Conservation (phyloP, 2,888 invertebrate species). For the Lycocerus yunnanus region DNA sequence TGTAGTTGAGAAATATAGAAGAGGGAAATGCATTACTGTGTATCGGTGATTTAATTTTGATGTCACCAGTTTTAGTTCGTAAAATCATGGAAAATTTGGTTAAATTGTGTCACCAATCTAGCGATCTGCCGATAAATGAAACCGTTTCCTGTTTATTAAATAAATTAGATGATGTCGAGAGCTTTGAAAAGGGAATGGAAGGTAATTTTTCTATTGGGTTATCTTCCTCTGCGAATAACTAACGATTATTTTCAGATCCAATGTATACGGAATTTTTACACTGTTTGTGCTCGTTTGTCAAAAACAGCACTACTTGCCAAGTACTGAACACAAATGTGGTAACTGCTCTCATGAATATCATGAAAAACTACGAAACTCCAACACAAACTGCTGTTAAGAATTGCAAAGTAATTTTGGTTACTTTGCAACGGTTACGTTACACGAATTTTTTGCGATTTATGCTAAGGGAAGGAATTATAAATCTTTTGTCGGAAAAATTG, state of each 20-base stretch:
- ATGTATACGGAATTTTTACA: constrained; percentile 43
- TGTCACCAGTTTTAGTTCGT: constrained; percentile 47
- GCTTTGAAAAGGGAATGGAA: constrained; percentile 9
- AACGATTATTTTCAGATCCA: neutral
- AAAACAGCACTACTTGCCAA: constrained; percentile 44
- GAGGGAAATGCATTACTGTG: constrained; percentile 47
- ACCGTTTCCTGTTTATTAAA: constrained; percentile 46
- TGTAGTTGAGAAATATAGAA: constrained; percentile 45
- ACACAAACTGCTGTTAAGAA: constrained; percentile 43
- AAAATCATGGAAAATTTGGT: constrained; percentile 51
- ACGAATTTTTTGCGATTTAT: constrained; percentile 26
- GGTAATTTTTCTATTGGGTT: neutral
- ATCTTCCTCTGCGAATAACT: neutral
- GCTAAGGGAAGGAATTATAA: constrained; percentile 39
- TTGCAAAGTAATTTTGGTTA: constrained; percentile 45
- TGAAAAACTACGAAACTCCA: constrained; percentile 40
- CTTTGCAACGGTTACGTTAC: constrained; percentile 47
- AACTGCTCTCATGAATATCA: constrained; percentile 41
- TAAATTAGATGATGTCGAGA: constrained; percentile 28
- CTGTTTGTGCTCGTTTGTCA: constrained; percentile 47
- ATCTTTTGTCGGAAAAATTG: constrained; percentile 46
- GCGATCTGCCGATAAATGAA: constrained; percentile 49
- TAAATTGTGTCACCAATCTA: constrained; percentile 42
- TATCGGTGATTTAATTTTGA: constrained; percentile 44
- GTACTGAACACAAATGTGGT: constrained; percentile 40